phyloP scores from a whole-genome alignment of 1,140 invertebrate genomes.

The Agraylea sexmaculata region DNA sequence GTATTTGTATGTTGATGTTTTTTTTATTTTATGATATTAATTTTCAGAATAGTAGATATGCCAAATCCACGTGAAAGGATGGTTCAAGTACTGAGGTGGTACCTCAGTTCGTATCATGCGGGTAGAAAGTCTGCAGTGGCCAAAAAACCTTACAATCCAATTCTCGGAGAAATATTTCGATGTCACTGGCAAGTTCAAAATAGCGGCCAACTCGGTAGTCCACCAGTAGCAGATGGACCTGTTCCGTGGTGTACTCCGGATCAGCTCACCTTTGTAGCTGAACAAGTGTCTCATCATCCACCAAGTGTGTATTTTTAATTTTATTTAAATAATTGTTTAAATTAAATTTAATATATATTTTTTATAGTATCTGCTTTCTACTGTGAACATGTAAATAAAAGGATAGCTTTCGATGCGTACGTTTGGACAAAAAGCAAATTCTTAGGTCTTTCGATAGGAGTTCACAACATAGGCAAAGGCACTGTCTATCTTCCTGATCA shows the following conservation, averaged over 20 bases:
- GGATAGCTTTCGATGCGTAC: constrained; percentile 83
- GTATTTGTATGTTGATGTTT: neutral
- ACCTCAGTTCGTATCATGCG: constrained; percentile 93
- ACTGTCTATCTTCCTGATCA: constrained; percentile 69
- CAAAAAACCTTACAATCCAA: constrained; percentile 97
- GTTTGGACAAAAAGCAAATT: constrained; percentile 99
- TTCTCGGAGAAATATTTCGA: constrained; percentile 87
- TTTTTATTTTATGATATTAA: neutral
- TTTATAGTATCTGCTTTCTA: constrained; percentile 89
- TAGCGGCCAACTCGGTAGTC: neutral
- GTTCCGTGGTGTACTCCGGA: constrained; percentile 69
- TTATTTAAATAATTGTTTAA: neutral
- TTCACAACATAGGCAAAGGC: constrained; percentile 77
- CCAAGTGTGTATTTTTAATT: constrained; percentile 54
- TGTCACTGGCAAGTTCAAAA: constrained; percentile 70
- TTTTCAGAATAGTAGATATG: constrained; percentile 68
- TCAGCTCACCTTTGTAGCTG: constrained; percentile 85
- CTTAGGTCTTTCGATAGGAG: constrained; percentile 87
- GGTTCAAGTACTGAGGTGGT: constrained; percentile 88
- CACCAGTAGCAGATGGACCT: constrained; percentile 57
- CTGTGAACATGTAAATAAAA: constrained; percentile 84
- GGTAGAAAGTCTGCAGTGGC: constrained; percentile 87
- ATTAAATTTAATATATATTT: constrained; percentile 1
- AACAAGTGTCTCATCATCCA: constrained; percentile 99
- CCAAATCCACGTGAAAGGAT: constrained; percentile 78